Conservation (phyloP, 2,888 invertebrate genomes). For the Cenopis cana region DNA sequence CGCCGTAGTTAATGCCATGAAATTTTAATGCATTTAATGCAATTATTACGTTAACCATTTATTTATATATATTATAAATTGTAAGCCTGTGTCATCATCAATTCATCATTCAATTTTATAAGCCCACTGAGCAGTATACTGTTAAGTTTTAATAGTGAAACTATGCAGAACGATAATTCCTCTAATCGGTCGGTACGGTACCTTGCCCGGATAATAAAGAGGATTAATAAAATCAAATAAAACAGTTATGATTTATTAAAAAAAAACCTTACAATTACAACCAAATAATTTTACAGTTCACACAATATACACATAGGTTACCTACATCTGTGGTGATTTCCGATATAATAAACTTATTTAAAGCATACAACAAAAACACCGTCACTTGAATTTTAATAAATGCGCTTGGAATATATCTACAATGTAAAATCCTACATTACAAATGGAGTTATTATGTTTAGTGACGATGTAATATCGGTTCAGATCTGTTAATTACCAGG, state of each 20-base stretch:
- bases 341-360: slow-evolving; percentile 1
- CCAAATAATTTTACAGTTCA: slow-evolving; percentile 55
- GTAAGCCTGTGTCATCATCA: no score
- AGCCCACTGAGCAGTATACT: no score
- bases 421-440: neutral
- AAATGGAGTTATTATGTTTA: neutral
- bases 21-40: no score
- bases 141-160: no score
- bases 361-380: slow-evolving; percentile 10
- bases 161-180: no score
- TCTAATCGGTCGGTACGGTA: no score
- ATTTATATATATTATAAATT: no score
- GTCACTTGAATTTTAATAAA: slow-evolving; percentile 25
- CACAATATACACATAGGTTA: slow-evolving; percentile 55
- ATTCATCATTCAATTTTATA: no score
- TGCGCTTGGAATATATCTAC: slow-evolving; percentile 26
- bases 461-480: neutral
- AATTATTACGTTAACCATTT: no score
- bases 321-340: slow-evolving; percentile 21
- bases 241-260: slow-evolving; percentile 44
- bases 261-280: slow-evolving; percentile 42
- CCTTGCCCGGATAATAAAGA: neutral
- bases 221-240: neutral
- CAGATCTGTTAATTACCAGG: neutral
- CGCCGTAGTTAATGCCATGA: no score